Evolutionary conservation across 2,113 vertebrate genomes (phyloP), one percentile per base, ranked within the genome.

Genomic region (Echinops telfairi): DNA sequence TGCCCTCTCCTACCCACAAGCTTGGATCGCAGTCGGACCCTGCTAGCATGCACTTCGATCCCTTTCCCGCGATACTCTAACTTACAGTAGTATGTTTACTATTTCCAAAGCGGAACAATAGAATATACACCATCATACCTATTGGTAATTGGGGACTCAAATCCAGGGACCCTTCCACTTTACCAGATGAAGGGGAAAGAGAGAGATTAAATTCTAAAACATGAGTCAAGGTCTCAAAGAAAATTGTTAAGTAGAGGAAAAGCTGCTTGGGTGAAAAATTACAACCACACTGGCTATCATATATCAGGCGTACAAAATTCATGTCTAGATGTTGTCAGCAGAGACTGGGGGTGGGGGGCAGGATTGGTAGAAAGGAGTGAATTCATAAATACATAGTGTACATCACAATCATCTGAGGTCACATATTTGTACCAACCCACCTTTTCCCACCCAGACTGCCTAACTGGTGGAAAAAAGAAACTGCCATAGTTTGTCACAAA

Each of bases 171-270:
- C 11, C 2, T 3, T 40, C 53, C 22, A 66, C 31, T 77, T 88
- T 53, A 47, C 36, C 79, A 79, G 71, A 88, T 3, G 47, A 53
- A 53, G 47, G 47, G 79, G 29, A 94, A 94, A 10, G 87, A 89
- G 84, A 82, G 14, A 53, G 47, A 91, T 79, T 91, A 95, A 80
- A 85, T 86, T 83, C 75, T 71, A 82, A 79, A 79, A 86, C 89
- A 40, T 76, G 70, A 94, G 23, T 38, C 47, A 62, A 86, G 29
- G 40, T 76, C 79, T 92, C 58, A 88, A 36, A 68, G 60, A 92
- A 86, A 76, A 89, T 27, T 75, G 29, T 70, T 92, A 83, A 76
- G 38, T 60, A 71, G 88, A 88, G 29, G 53, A 86, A 95, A 94
- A 19, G 33, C 36, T 76, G 25, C 70, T 92, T 22, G 2, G n/a